A percentile compares a stretch with the other conserved stretches of the same genome.
phyloP scores from a whole-genome alignment of 2,888 invertebrate genomes.

The Phyllotreta cruciferae region DNA sequence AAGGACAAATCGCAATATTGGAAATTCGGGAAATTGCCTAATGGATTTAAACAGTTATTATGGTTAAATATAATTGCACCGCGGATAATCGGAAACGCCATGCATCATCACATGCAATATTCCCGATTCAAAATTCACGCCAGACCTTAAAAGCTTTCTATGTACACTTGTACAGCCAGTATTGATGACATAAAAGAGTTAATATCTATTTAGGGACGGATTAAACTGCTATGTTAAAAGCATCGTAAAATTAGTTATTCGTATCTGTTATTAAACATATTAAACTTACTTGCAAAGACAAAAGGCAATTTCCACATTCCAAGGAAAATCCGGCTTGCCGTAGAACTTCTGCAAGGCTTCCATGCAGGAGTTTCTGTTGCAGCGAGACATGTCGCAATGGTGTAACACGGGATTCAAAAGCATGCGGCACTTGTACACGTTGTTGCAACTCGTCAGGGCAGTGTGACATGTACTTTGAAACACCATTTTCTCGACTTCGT shows the following conservation, averaged over 20 bases:
- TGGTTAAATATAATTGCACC: too few relatives aligned
- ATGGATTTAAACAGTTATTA: neutral
- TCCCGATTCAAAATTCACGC: neutral
- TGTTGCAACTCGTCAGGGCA: slow-evolving; percentile 82
- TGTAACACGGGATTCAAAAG: slow-evolving; percentile 84
- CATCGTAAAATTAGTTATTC: neutral
- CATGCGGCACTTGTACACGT: slow-evolving; percentile 79
- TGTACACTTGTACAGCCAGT: too few relatives aligned
- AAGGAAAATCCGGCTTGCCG: slow-evolving; percentile 77
- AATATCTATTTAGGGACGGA: neutral
- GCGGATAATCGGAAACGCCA: too few relatives aligned
- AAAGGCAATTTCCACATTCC: slow-evolving; percentile 90
- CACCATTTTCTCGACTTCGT: slow-evolving; percentile 61
- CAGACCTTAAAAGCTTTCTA: too few relatives aligned
- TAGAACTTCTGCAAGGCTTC: slow-evolving; percentile 85
- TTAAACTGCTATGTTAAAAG: neutral
- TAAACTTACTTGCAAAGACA: slow-evolving; percentile 80
- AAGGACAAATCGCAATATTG: slow-evolving; percentile 8
- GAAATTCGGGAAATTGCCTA: slow-evolving; percentile 6
- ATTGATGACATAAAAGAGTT: too few relatives aligned
- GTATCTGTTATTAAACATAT: neutral
- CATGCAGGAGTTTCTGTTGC: slow-evolving; percentile 89
- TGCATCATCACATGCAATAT: neutral
- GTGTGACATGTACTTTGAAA: slow-evolving; percentile 84
- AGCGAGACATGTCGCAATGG: slow-evolving; percentile 79